Conservation (phyloP, 2,888 invertebrate genomes). For the Lucinisca nassula region DNA sequence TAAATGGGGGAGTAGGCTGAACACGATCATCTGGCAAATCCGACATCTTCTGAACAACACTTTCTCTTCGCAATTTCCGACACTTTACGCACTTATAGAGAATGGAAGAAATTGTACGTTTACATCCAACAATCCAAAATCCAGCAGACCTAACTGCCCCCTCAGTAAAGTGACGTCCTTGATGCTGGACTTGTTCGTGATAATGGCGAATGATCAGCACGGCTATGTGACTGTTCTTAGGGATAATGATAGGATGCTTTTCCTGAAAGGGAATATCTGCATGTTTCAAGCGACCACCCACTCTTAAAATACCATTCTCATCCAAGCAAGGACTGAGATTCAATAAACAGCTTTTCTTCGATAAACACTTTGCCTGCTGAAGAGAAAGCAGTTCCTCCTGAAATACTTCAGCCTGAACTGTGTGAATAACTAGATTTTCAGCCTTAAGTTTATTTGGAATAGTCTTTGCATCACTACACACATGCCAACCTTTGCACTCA, state of each 20-base stretch:
- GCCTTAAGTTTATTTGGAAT: background rate
- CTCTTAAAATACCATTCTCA: constrained; percentile 41
- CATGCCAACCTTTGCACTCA: constrained; percentile 43
- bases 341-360: constrained; percentile 34
- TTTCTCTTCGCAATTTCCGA: constrained; percentile 38
- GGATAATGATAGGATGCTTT: constrained; percentile 47
- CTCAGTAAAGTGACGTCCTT: constrained; percentile 67
- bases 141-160: constrained; percentile 60
- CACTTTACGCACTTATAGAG: constrained; percentile 54
- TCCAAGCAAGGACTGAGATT: constrained; percentile 40
- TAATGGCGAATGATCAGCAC: constrained; percentile 47
- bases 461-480: background rate
- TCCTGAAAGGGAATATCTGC: background rate
- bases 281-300: constrained; percentile 48
- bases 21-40: constrained; percentile 59
- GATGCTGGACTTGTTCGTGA: constrained; percentile 57
- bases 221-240: constrained; percentile 42
- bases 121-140: constrained; percentile 62
- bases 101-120: constrained; percentile 35
- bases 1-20: constrained; percentile 51
- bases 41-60: constrained; percentile 49
- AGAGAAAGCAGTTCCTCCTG: constrained; percentile 20
- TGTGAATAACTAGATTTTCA: constrained; percentile 36
- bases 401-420: constrained; percentile 45
- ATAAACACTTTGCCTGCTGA: background rate